Evolutionary conservation across 2,797 vertebrate genomes (phyloP).

Genomic region (Sebastes melanostomus): DNA sequence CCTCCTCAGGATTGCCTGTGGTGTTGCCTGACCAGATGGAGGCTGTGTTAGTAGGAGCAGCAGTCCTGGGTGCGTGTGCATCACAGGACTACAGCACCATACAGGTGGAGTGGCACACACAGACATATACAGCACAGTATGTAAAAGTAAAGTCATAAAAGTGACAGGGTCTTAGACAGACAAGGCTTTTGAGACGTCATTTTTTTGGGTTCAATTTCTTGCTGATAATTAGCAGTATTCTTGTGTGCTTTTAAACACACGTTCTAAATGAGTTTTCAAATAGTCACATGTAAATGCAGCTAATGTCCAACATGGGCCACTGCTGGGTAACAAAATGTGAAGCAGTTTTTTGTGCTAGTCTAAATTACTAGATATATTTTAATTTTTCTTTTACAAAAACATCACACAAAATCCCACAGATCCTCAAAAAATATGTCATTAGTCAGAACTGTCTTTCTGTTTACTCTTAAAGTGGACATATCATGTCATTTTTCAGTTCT

Average conservation of each 20-base stretch:
- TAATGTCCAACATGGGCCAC: not conserved
- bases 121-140: not conserved
- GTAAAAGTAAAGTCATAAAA: not conserved
- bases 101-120: conserved; percentile 80
- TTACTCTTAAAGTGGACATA: not conserved
- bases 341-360: not conserved
- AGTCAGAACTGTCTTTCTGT: not conserved
- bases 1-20: conserved; percentile 87
- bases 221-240: not conserved
- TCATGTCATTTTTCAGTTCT: too few species aligned
- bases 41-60: conserved; percentile 92
- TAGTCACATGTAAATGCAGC: not conserved
- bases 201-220: not conserved
- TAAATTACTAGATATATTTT: not conserved
- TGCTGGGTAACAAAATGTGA: too few species aligned
- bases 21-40: conserved; percentile 91
- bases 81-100: conserved; percentile 89
- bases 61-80: conserved; percentile 92
- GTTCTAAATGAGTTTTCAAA: not conserved
- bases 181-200: not conserved
- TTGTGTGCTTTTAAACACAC: not conserved
- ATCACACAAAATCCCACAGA: not conserved
- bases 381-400: not conserved
- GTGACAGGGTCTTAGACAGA: not conserved
- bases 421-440: not conserved